Base-by-base conservation (phyloP, 2,888 invertebrate genomes). In the Minunthozetes semirufus region DNA sequence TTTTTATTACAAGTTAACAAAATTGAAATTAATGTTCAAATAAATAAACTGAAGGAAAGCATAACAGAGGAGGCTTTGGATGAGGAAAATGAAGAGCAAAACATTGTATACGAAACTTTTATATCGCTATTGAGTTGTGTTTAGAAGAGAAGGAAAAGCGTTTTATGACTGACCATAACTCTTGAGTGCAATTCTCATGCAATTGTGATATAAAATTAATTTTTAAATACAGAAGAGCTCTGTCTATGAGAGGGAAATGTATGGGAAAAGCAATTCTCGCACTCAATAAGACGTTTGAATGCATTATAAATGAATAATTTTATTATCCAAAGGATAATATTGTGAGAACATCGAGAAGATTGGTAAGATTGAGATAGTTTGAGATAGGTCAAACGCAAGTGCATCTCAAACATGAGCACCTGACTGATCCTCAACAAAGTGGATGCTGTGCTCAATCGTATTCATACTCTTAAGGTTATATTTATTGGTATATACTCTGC, bases 21-120 rank as follows among this genome's bases (percentile, higher is more conserved):
- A 33, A 63, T 63, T 63, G 63, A 63, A 63, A 63, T 38, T 63
- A 63, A 63, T 63, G 63, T 63, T 63, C 33, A 33, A 63, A 63
- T 33, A 33, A 63, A 33, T 33, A 33, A 63, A 63, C 63, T 33
- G 33, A 8, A n/a, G n/a, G 8, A 33, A 38, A 63, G 11, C 63
- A n/a, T 63, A 38, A 33, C 29, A 17, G 4, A 17, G 33, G 25
- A 4, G 29, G 17, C 29, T 63, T 29, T 63, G 17, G 6, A 48
- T 3, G 48, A 17, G 19, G 15, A 53, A 19, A 53, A 53, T n/a
- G 53, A 19, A 53, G 53, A 53, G n/a, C 33, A 53, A 53, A 53
- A 19, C 53, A 53, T 53, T 53, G 53, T n/a, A 53, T 17, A 2
- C 19, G 53, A 53, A 17, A 17, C 53, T 5, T 33, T 19, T 53